A percentile compares a stretch with the other conserved stretches of the same genome.
These are phyloP conservation scores for Choreutis nemorana DNA, from an alignment of 2,888 invertebrate genomes.

Conservation along the genomic window DNA sequence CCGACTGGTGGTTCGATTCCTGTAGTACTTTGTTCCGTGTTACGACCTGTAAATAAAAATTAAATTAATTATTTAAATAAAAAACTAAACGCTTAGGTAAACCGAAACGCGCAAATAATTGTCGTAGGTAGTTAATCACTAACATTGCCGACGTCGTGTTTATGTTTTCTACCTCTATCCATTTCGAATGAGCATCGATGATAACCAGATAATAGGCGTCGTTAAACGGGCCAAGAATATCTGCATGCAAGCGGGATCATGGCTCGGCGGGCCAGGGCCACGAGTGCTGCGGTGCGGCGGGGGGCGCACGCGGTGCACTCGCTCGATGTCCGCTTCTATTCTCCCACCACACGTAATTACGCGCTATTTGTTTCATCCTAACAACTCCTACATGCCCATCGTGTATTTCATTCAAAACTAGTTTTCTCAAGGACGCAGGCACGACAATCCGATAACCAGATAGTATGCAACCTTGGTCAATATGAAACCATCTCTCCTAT, in stretches of 20 bases:
- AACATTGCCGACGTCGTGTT: slow-evolving; percentile 3
- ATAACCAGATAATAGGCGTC: slow-evolving; percentile 6
- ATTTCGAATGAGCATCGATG: slow-evolving; percentile 7
- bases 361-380: slow-evolving; percentile 14
- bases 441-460: slow-evolving; percentile 7
- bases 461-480: slow-evolving; percentile 7
- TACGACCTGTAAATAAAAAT: no score
- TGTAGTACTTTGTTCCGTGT: slow-evolving; percentile 7
- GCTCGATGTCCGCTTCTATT: slow-evolving; percentile 14
- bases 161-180: slow-evolving; percentile 6
- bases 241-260: slow-evolving; percentile 13
- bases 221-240: slow-evolving; percentile 9
- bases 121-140: slow-evolving; percentile 7
- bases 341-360: slow-evolving; percentile 15
- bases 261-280: slow-evolving; percentile 12
- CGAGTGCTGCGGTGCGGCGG: slow-evolving; percentile 10
- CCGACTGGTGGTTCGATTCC: slow-evolving; percentile 5
- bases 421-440: slow-evolving; percentile 1
- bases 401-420: slow-evolving; percentile 7
- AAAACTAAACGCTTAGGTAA: no score
- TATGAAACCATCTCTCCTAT: background rate
- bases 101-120: slow-evolving; percentile 14
- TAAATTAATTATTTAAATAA: no score
- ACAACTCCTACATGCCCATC: slow-evolving; percentile 13
- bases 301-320: slow-evolving; percentile 11